These are phyloP conservation scores for Exephanes ischioxanthus DNA, from an alignment of 2,888 invertebrate species.

Conservation along the genomic window DNA sequence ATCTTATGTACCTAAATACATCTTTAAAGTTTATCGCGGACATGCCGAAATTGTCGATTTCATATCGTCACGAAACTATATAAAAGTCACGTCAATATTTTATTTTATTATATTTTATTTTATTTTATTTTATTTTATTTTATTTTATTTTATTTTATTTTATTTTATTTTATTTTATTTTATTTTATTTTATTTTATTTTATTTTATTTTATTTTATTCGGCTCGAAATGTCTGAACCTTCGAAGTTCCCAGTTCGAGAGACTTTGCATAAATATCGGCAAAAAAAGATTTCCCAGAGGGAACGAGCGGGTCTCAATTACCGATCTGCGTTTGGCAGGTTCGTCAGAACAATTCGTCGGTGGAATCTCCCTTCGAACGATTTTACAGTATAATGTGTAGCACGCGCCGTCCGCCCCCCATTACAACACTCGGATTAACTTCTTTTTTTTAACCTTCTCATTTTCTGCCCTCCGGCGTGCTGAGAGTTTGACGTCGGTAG, in stretches of 20 bases:
- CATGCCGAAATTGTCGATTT: not conserved
- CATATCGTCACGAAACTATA: no score
- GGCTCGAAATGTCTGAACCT: not conserved
- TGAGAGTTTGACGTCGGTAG: conserved; percentile 54
- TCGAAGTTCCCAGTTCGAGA: not conserved
- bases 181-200: not conserved
- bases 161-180: no score
- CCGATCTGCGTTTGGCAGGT: conserved; percentile 8
- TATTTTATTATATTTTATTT: no score
- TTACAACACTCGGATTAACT: conserved; percentile 55
- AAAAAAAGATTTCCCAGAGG: conserved; percentile 48
- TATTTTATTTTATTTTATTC: not conserved
- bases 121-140: no score
- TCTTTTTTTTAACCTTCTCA: conserved; percentile 57
- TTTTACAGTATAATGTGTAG: not conserved
- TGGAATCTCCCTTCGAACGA: conserved; percentile 10
- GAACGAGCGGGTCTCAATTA: conserved; percentile 36
- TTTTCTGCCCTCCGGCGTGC: conserved; percentile 44
- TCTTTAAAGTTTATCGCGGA: not conserved
- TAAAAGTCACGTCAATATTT: no score
- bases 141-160: no score
- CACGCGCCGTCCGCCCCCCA: not conserved
- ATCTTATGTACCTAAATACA: no score
- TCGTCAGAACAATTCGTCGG: conserved; percentile 28
- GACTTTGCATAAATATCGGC: conserved; percentile 18